Evolutionary conservation across 2,888 invertebrate genomes (phyloP).

Genomic region (Netelia inedita): DNA sequence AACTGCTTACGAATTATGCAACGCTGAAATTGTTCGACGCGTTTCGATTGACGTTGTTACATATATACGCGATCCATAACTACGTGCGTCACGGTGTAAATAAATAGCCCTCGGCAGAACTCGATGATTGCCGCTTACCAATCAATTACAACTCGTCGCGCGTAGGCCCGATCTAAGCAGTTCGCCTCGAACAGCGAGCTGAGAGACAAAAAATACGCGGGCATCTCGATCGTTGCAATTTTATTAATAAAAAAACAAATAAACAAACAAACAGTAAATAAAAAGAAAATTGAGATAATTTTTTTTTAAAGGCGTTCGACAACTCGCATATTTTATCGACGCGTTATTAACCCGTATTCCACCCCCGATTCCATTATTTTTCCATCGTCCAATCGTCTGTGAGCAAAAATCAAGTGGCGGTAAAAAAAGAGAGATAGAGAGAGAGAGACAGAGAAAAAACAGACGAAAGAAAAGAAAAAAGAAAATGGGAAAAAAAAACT

Average conservation of each 20-base stretch:
- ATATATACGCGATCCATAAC: slow-evolving; percentile 3
- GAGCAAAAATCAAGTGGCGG: no score
- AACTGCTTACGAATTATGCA: slow-evolving; percentile 24
- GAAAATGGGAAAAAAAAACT: no score
- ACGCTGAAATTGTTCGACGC: slow-evolving; percentile 1
- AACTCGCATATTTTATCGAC: no score
- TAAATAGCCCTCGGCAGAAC: slow-evolving; percentile 33
- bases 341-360: not conserved
- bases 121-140: slow-evolving; percentile 34
- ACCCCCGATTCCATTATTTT: not conserved
- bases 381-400: no score
- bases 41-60: not conserved
- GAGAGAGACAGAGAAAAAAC: no score
- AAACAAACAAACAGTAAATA: no score
- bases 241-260: no score
- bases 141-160: slow-evolving; percentile 29
- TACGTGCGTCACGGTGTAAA: slow-evolving; percentile 13
- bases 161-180: not conserved
- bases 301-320: no score
- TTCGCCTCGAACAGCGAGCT: not conserved
- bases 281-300: no score
- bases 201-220: not conserved
- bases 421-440: no score
- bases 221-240: no score
- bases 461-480: no score